Evolutionary conservation across 2,888 invertebrate genomes (phyloP), one percentile per base, ranked within the genome.

Genomic region (Glyphotaelius pellucidus): DNA sequence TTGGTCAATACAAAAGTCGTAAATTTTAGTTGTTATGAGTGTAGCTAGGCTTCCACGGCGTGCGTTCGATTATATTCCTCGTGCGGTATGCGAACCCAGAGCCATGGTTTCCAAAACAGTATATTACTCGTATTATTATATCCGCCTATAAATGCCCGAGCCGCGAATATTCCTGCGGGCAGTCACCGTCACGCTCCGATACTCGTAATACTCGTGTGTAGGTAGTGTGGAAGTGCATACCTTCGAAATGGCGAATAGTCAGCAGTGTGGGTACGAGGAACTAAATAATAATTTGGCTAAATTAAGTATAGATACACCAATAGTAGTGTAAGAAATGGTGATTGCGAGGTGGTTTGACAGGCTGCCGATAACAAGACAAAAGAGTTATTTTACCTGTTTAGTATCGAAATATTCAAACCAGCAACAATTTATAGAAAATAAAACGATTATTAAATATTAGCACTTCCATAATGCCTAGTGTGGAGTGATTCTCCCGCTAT

Each of bases 91-190:
- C 25, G 67, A 67, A 67, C n/a, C 67, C n/a, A 67, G 42, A n/a
- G 14, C 38, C 25, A n/a, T n/a, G 86, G 38, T 86, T 86, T 42
- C 67, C 79, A 32, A 87, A 67, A 52, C 31, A 89, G 42, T 52
- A n/a, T 19, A 86, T 86, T 38, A 38, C 38, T 38, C 7, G 38
- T 38, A 32, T 85, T 85, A 42, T 85, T n/a, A 15, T 35, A 89
- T 89, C 88, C 88, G 38, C 79, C 79, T 89, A 35, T 89, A 89
- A 89, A 89, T 79, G 80, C 80, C 67, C 88, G 88, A 89, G 88
- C 42, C 79, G 88, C 88, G 88, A 89, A 89, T 89, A 89, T 89
- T 89, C 88, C 88, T 79, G 88, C 90, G 90, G 90, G 81, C 90
- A 90, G 47, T 90, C 80, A 90, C 90, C 90, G 90, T 81, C 90